Conservation (phyloP, 2,888 invertebrate species). For the Uloborus plumipes region DNA sequence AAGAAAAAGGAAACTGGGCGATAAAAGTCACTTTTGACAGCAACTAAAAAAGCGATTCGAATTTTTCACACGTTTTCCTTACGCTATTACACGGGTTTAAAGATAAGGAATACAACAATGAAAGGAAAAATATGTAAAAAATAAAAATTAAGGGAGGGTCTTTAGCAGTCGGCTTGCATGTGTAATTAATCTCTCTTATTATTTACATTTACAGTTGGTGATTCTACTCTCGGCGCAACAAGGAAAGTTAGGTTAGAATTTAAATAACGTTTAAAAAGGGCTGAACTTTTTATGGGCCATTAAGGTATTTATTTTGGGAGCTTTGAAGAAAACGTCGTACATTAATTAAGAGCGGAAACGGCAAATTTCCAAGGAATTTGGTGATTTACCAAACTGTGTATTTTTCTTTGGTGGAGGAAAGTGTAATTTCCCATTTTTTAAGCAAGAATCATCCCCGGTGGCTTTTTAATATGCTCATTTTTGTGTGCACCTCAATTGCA, state of each 20-base stretch:
- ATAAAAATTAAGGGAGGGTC: conserved; percentile 20
- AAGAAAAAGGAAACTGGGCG: conserved; percentile 5
- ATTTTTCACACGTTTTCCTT: conserved; percentile 52
- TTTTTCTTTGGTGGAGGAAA: background rate
- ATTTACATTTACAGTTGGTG: conserved; percentile 60
- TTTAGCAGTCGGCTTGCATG: conserved; percentile 45
- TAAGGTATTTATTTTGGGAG: conserved; percentile 56
- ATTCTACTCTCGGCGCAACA: conserved; percentile 23
- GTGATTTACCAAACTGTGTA: background rate
- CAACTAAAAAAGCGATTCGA: conserved; percentile 44
- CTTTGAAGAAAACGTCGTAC: conserved; percentile 41
- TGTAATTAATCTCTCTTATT: conserved; percentile 59
- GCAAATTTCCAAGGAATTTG: background rate
- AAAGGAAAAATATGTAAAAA: conserved; percentile 22
- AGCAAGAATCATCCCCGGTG: no score
- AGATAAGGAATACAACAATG: conserved; percentile 40
- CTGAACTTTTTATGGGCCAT: conserved; percentile 56
- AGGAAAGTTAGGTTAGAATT: conserved; percentile 54
- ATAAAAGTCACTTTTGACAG: conserved; percentile 55
- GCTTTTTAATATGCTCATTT: no score
- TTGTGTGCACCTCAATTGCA: no score
- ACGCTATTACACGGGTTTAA: conserved; percentile 30
- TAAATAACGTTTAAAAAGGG: conserved; percentile 56
- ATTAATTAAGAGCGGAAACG: conserved; percentile 51
- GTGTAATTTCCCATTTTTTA: background rate